Percentiles rank a stretch among this genome's conserved stretches.
Conservation (phyloP, 2,113 vertebrate genomes). For the Apodemus sylvaticus region DNA sequence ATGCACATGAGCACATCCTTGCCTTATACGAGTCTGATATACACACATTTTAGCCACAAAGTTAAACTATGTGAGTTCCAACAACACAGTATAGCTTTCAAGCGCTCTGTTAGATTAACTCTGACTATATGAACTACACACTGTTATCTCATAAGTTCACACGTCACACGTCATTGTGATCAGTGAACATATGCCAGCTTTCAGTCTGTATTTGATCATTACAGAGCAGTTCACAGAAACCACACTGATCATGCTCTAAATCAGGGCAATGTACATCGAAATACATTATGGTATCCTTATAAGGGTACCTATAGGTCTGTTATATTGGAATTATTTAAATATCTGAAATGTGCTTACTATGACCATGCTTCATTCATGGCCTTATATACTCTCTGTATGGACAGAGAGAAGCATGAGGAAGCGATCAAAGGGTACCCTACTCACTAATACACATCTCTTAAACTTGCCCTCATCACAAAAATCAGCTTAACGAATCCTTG, state of each 20-base stretch:
- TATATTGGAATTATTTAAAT: background rate
- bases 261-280: background rate
- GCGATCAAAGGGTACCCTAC: background rate
- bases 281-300: background rate
- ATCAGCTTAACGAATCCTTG: background rate
- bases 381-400: background rate
- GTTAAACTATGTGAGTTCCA: background rate
- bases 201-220: background rate
- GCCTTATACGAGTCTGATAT: background rate
- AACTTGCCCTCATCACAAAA: background rate
- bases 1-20: background rate
- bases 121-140: background rate
- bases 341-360: background rate
- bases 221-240: background rate
- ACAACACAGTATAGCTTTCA: background rate
- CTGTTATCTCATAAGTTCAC: background rate
- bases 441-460: background rate
- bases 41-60: background rate
- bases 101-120: background rate
- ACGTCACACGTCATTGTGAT: background rate
- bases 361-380: background rate
- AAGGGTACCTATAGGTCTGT: too few relatives aligned
- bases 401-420: background rate
- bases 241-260: background rate
- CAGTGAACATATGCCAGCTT: background rate